Conservation (phyloP, 2,888 invertebrate genomes). For the Melolontha melolontha region DNA sequence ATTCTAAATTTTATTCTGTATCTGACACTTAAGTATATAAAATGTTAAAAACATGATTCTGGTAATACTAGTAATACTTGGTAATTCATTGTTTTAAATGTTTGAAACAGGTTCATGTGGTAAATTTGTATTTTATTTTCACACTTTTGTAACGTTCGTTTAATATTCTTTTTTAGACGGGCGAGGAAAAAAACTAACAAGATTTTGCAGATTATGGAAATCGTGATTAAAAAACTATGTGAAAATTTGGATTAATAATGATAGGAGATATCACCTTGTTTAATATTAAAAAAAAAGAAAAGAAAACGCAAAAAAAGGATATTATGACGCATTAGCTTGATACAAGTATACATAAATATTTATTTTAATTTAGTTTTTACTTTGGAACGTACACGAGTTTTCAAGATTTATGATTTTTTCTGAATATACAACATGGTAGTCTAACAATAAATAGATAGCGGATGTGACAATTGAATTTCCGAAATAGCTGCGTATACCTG, state of each 20-base stretch:
- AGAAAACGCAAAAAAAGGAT: neutral
- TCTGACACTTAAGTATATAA: no score
- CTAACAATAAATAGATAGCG: no score
- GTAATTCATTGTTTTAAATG: no score
- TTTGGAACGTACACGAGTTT: neutral
- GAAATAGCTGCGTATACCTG: no score
- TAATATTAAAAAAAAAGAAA: neutral
- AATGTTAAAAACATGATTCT: no score
- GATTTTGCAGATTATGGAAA: constrained; percentile 8
- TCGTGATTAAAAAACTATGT: constrained; percentile 25
- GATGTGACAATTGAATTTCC: no score
- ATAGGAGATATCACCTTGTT: neutral
- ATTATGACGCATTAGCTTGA: neutral
- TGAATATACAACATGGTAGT: no score
- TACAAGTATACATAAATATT: neutral
- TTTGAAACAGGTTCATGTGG: neutral
- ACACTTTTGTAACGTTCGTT: constrained; percentile 11
- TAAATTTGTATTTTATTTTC: constrained; percentile 2
- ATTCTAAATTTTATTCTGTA: no score
- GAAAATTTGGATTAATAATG: constrained; percentile 10
- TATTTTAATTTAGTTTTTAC: neutral
- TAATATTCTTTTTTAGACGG: constrained; percentile 39
- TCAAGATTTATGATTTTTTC: no score
- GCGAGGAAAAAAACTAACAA: constrained; percentile 25
- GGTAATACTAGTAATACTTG: no score